Evolutionary conservation across 2,888 invertebrate species (phyloP).

Genomic region (Geophilus truncorum): DNA sequence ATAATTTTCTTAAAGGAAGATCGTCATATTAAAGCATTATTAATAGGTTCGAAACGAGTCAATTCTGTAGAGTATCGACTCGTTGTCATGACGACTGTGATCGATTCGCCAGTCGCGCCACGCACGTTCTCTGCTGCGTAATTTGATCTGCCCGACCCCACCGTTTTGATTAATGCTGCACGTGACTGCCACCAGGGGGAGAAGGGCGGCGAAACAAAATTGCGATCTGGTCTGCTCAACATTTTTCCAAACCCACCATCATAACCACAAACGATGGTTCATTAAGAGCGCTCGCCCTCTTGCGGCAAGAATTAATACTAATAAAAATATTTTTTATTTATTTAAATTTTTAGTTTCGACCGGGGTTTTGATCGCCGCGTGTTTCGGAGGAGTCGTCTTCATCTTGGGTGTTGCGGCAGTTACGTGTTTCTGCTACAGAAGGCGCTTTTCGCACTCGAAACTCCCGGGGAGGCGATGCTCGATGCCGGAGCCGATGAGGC

Average conservation of each 20-base stretch:
- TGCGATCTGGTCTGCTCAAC: too few relatives aligned
- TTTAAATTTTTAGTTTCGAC: conserved; percentile 52
- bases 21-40: not conserved
- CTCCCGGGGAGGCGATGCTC: conserved; percentile 53
- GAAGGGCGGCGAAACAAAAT: not conserved
- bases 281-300: too few relatives aligned
- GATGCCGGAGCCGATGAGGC: conserved; percentile 48
- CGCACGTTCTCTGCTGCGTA: not conserved
- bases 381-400: conserved; percentile 59
- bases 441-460: conserved; percentile 53
- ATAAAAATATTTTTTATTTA: not conserved
- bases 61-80: not conserved
- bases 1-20: not conserved
- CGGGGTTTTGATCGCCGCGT: conserved; percentile 59
- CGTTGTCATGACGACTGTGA: not conserved
- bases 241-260: too few relatives aligned
- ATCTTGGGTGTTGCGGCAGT: conserved; percentile 58
- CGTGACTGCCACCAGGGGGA: not conserved
- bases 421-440: conserved; percentile 62
- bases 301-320: too few relatives aligned
- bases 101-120: not conserved
- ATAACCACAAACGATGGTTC: too few relatives aligned
- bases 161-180: not conserved
- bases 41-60: not conserved
- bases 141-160: not conserved